These are phyloP conservation scores for Brachionus paranguensis DNA, from an alignment of 1,140 invertebrate species.

Conservation along the genomic window DNA sequence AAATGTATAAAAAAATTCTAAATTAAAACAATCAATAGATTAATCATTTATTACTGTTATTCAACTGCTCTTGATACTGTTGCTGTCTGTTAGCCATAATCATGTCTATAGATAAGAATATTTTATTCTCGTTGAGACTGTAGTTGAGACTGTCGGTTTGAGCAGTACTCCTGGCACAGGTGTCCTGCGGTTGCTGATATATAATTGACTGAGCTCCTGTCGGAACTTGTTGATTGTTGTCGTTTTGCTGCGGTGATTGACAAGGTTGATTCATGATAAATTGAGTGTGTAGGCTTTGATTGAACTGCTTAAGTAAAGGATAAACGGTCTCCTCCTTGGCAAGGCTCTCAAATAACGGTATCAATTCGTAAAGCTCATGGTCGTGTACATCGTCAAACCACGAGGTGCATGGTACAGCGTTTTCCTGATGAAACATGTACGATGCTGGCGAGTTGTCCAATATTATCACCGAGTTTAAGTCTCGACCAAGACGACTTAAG, in stretches of 20 bases:
- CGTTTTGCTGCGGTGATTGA: neutral
- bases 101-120: slow-evolving; percentile 11
- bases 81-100: slow-evolving; percentile 23
- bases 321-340: slow-evolving; percentile 46
- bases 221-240: neutral
- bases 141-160: neutral
- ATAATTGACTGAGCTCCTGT: neutral
- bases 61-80: neutral
- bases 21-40: neutral
- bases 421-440: slow-evolving; percentile 99
- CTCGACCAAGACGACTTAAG: slow-evolving; percentile 89
- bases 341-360: slow-evolving; percentile 85
- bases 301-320: neutral
- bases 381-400: slow-evolving; percentile 90
- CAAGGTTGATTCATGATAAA: neutral
- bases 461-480: slow-evolving; percentile 91
- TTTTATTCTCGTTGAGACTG: slow-evolving; percentile 18
- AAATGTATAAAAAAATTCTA: neutral
- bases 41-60: slow-evolving; percentile 17
- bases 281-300: neutral
- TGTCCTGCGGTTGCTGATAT: slow-evolving; percentile 12
- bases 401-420: slow-evolving; percentile 94
- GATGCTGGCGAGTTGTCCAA: slow-evolving; percentile 99
- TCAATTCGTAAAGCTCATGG: slow-evolving; percentile 78
- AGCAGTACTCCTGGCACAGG: neutral